Conservation (phyloP, 2,797 vertebrate genomes). For the Myioborus melanocephalus region DNA sequence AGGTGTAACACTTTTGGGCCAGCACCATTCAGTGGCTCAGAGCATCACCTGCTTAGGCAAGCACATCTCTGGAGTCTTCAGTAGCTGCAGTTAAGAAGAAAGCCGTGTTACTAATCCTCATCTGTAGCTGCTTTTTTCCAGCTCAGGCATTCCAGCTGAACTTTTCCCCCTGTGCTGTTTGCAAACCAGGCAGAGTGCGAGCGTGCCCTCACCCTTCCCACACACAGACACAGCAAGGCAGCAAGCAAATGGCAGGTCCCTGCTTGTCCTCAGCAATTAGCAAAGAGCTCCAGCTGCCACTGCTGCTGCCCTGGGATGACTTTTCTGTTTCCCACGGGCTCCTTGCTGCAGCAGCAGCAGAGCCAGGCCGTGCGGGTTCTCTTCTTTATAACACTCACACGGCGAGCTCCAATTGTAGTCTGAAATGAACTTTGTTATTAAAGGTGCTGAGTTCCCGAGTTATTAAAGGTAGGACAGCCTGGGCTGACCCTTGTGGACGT, state of each 20-base stretch:
- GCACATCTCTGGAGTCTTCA: background rate
- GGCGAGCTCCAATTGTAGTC: rapidly evolving
- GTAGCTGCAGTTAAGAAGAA: background rate
- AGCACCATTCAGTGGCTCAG: background rate
- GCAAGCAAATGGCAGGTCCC: background rate
- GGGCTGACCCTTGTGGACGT: background rate
- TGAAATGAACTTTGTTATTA: background rate
- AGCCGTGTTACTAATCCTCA: background rate
- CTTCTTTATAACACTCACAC: background rate
- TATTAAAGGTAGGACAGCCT: background rate
- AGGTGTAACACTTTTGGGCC: background rate
- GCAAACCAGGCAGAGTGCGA: background rate
- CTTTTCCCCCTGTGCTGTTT: background rate
- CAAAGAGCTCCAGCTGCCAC: background rate
- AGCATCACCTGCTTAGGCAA: background rate
- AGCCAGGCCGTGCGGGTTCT: rapidly evolving
- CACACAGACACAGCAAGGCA: background rate
- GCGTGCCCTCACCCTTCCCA: background rate
- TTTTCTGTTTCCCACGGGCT: background rate
- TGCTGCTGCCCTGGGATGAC: background rate
- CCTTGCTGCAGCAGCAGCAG: background rate
- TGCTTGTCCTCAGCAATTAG: background rate
- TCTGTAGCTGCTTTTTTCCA: background rate
- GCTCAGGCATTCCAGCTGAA: background rate
- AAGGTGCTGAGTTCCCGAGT: background rate